Conservation (phyloP, 2,888 invertebrate species). For the Ormia ochracea region DNA sequence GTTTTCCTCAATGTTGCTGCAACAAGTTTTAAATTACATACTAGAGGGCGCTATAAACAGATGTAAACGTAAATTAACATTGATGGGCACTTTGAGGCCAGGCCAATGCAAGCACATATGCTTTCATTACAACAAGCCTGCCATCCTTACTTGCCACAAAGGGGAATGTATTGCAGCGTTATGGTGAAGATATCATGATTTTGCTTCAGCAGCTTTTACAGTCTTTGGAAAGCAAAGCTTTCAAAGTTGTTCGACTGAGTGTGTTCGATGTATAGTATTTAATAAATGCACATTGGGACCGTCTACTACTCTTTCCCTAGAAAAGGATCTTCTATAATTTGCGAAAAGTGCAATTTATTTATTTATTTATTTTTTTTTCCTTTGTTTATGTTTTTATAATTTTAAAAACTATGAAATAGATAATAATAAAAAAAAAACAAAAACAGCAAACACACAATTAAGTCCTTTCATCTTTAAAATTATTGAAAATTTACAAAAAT, state of each 20-base stretch:
- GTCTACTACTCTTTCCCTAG: too few relatives aligned
- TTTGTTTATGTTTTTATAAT: too few relatives aligned
- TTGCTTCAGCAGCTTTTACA: slow-evolving; percentile 15
- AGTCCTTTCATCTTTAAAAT: too few relatives aligned
- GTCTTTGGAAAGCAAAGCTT: slow-evolving; percentile 23
- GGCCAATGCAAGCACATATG: slow-evolving; percentile 20
- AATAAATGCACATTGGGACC: neutral
- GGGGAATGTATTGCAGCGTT: neutral
- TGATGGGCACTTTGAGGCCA: too few relatives aligned
- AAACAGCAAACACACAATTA: too few relatives aligned
- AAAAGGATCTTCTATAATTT: too few relatives aligned
- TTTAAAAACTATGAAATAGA: too few relatives aligned
- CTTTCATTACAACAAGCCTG: slow-evolving; percentile 4
- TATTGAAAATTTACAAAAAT: too few relatives aligned
- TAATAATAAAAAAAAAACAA: too few relatives aligned
- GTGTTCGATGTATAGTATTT: neutral
- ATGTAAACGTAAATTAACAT: slow-evolving; percentile 65
- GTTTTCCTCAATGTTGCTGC: slow-evolving; percentile 29
- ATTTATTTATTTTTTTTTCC: too few relatives aligned
- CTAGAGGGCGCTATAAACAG: slow-evolving; percentile 69
- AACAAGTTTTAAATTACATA: slow-evolving; percentile 73
- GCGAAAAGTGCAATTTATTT: too few relatives aligned
- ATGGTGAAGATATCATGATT: slow-evolving; percentile 36
- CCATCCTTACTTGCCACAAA: neutral
- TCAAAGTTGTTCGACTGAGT: neutral